Evolutionary conservation across 1,140 invertebrate species (phyloP).

Genomic region (Polypedilum vanderplanki): DNA sequence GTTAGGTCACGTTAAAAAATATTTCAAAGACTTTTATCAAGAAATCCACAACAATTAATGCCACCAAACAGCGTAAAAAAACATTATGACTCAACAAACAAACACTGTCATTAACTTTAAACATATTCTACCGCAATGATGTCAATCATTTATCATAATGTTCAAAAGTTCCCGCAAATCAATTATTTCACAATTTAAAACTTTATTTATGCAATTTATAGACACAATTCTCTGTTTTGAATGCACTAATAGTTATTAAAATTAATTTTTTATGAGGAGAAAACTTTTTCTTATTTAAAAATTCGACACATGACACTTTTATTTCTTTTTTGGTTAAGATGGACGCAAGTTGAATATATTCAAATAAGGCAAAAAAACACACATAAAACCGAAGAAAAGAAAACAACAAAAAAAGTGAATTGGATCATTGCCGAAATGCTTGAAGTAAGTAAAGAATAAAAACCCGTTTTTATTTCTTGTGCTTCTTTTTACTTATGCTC

Average conservation of each 20-base stretch:
- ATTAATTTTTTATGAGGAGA: no score
- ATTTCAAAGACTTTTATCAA: no score
- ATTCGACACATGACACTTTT: background rate
- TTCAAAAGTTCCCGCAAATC: background rate
- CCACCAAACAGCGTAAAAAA: no score
- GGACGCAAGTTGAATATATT: background rate
- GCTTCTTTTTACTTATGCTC: constrained; percentile 3
- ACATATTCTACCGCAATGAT: no score
- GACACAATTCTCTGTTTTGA: no score
- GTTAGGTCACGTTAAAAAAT: no score
- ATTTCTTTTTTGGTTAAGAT: background rate
- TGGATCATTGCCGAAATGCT: background rate
- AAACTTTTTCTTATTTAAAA: no score
- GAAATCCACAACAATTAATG: no score
- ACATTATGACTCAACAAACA: no score
- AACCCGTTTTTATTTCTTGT: background rate
- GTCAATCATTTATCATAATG: no score
- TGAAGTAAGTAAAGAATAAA: background rate
- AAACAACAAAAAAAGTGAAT: constrained; percentile 5
- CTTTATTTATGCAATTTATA: background rate
- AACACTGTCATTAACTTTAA: no score
- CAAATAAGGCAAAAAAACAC: background rate
- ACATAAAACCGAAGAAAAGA: background rate
- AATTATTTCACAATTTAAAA: constrained; percentile 20
- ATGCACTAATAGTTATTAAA: no score